Base-by-base conservation (phyloP, 1,140 invertebrate genomes). In the Hycleus cichorii region DNA sequence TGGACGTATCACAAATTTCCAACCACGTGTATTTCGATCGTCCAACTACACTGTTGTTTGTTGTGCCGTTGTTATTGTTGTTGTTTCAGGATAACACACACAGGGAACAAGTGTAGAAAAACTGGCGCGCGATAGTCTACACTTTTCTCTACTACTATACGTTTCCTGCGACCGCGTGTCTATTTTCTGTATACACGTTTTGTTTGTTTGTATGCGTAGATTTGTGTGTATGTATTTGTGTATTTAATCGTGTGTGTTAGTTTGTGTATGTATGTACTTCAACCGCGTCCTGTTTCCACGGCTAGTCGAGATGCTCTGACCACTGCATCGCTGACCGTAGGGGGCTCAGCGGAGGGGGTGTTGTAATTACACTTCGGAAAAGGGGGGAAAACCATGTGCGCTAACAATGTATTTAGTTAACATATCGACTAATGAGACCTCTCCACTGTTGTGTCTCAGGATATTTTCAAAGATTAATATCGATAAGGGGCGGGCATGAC, bases 221-320 rank as follows among this genome's bases (percentile, higher is more conserved):
- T 5, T 5, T 42, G 40, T 42, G 40, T n/a, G 40, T 10, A 9
- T 42, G 9, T n/a, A 42, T 42, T 7, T 42, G 40, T 42, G 9
- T 42, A 42, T 42, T 7, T 10, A 11, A 7, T 10, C 10, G 40
- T 42, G 9, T 42, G 9, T 42, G 40, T 42, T 18, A 18, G 40
- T 42, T 5, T 42, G 40, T 42, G 40, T 42, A 9, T 42, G 9
- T 42, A 42, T 42, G 9, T 42, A 42, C 49, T 59, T 48, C 48
- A 49, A 43, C 58, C 65, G 40, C 11, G 69, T 70, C 55, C 67
- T 67, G 63, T 68, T 65, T 69, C 69, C 65, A 69, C 67, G 65
- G 66, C 65, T 59, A 65, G 60, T 64, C 63, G 70, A 69, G 70
- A 70, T 72, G 64, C 60, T 72, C 70, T 72, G 70, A 62, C 66